phyloP scores from a whole-genome alignment of 1,140 invertebrate genomes.

The Lasaia peninsularis region DNA sequence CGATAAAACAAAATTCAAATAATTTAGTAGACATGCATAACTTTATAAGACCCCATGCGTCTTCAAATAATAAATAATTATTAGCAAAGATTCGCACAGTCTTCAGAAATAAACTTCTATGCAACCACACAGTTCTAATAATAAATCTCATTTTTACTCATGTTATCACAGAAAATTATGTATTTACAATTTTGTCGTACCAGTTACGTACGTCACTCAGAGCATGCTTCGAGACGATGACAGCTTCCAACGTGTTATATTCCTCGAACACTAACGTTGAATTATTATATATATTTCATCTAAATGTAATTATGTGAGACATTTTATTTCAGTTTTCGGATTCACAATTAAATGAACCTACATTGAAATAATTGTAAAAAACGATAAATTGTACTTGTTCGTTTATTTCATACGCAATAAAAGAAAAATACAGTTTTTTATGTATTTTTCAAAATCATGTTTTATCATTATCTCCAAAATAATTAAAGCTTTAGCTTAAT shows the following conservation, averaged over 20 bases:
- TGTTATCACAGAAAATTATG: conserved; percentile 79
- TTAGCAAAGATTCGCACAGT: conserved; percentile 30
- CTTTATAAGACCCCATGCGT: conserved; percentile 17
- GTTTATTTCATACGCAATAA: too few species aligned
- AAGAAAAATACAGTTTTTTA: too few species aligned
- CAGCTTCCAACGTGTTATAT: conserved; percentile 38
- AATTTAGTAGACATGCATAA: conserved; percentile 36
- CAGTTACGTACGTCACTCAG: conserved; percentile 68
- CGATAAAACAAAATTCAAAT: conserved; percentile 23
- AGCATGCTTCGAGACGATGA: conserved; percentile 60
- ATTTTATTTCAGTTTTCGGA: too few species aligned
- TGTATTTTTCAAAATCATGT: too few species aligned
- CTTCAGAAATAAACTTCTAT: conserved; percentile 68
- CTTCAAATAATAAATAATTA: not conserved
- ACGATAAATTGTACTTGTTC: too few species aligned
- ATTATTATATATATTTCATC: too few species aligned
- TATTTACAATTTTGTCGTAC: conserved; percentile 78
- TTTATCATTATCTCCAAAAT: too few species aligned
- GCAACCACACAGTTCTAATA: conserved; percentile 77
- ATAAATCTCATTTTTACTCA: conserved; percentile 70
- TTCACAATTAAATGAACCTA: too few species aligned
- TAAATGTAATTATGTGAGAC: too few species aligned
- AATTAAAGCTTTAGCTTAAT: too few species aligned
- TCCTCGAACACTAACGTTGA: conserved; percentile 33
- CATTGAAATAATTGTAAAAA: too few species aligned